These are phyloP conservation scores for Struthidea cinerea DNA, from an alignment of 2,113 vertebrate genomes.

Conservation along the genomic window DNA sequence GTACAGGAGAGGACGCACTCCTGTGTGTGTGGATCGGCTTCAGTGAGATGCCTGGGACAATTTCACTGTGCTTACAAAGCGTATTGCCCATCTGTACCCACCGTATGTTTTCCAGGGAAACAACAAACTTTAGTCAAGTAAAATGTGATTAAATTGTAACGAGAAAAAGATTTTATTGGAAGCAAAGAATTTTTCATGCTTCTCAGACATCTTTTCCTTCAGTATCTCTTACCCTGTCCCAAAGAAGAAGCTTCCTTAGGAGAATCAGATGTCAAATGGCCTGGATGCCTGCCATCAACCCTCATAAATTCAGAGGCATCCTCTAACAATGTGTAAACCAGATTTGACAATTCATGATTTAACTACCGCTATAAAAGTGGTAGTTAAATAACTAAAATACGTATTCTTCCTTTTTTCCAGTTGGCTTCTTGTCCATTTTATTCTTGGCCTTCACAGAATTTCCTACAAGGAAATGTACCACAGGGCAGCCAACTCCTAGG, in stretches of 20 bases:
- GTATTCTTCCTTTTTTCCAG: background rate
- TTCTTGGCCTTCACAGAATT: background rate
- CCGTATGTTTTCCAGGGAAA: background rate
- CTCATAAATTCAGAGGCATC: background rate
- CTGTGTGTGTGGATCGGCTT: background rate
- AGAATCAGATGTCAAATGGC: background rate
- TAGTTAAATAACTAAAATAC: background rate
- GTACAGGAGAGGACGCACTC: background rate
- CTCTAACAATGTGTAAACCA: background rate
- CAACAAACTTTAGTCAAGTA: background rate
- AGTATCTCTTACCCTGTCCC: background rate
- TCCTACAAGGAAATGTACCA: background rate
- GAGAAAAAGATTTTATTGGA: background rate
- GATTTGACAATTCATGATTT: background rate
- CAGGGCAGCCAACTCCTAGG: background rate
- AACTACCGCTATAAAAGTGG: background rate
- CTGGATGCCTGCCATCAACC: background rate
- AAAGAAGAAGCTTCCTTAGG: background rate
- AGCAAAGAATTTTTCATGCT: background rate
- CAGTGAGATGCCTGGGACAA: background rate
- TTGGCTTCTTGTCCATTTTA: slow-evolving; percentile 5
- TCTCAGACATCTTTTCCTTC: background rate
- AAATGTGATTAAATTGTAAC: background rate
- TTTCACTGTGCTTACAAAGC: background rate
- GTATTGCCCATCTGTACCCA: background rate